phyloP scores from a whole-genome alignment of 2,113 vertebrate species.

The Diadophis punctatus region DNA sequence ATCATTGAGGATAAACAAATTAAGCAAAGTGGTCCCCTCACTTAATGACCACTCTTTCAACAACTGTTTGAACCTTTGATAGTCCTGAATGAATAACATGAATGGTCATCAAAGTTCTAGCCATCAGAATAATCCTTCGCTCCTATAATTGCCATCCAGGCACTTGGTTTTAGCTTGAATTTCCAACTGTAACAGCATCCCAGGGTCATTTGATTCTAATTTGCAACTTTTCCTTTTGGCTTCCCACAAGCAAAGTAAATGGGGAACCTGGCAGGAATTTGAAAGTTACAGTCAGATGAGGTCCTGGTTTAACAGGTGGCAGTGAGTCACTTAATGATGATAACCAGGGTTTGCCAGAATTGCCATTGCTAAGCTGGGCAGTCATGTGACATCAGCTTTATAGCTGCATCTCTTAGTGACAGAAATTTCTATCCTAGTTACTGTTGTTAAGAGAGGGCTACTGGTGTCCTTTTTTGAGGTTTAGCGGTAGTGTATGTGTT shows the following conservation, averaged over 20 bases:
- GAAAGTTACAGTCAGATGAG: neutral
- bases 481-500: neutral
- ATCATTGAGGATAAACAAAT: neutral
- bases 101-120: neutral
- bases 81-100: neutral
- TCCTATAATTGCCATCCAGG: neutral
- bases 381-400: neutral
- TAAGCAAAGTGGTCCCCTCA: neutral
- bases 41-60: neutral
- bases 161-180: neutral
- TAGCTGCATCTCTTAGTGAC: neutral
- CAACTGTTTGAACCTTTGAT: neutral
- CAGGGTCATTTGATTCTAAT: neutral
- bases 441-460: neutral
- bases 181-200: neutral
- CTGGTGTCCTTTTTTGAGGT: neutral
- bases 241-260: neutral
- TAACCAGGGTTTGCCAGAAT: neutral
- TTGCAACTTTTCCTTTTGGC: neutral
- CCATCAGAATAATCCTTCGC: neutral
- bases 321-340: neutral
- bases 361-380: neutral
- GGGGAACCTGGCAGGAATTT: neutral
- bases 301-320: neutral
- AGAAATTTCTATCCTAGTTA: neutral